phyloP scores from a whole-genome alignment of 2,888 invertebrate species.

The Habroteleia sp. region DNA sequence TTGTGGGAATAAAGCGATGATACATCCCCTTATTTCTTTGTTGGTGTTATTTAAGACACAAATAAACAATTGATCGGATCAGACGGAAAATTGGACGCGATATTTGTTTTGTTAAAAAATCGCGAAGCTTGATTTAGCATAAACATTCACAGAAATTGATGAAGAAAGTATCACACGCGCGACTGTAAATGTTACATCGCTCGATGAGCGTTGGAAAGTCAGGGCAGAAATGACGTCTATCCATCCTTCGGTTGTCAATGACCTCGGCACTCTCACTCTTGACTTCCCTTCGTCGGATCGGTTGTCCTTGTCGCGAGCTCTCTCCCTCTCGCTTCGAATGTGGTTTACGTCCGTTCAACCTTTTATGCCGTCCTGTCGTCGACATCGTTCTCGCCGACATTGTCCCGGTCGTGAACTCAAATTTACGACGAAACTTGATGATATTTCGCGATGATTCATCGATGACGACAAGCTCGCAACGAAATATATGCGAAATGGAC shows the following conservation, averaged over 20 bases:
- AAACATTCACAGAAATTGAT: slow-evolving; percentile 35
- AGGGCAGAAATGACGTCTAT: slow-evolving; percentile 63
- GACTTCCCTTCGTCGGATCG: slow-evolving; percentile 54
- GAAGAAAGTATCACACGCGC: slow-evolving; percentile 54
- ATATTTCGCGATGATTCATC: slow-evolving; percentile 52
- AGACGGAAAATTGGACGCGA: slow-evolving; percentile 8
- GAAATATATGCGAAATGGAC: slow-evolving; percentile 37
- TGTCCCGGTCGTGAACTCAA: slow-evolving; percentile 59
- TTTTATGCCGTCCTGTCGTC: slow-evolving; percentile 54
- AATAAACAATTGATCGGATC: too few species aligned
- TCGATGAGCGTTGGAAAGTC: slow-evolving; percentile 62
- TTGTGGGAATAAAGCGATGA: too few species aligned
- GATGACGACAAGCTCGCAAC: slow-evolving; percentile 25
- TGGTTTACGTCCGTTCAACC: slow-evolving; percentile 58
- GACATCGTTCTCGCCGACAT: slow-evolving; percentile 36
- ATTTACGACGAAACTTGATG: slow-evolving; percentile 58
- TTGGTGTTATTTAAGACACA: too few species aligned
- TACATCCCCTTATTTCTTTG: too few species aligned
- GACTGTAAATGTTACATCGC: slow-evolving; percentile 32
- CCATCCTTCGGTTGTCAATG: slow-evolving; percentile 65
- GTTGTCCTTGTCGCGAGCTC: slow-evolving; percentile 9
- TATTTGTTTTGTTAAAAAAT: slow-evolving; percentile 16
- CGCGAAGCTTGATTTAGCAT: slow-evolving; percentile 13
- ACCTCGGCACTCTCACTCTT: slow-evolving; percentile 66
- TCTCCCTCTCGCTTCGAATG: slow-evolving; percentile 20